A percentile compares a stretch with the other conserved stretches of the same genome.
Conservation (phyloP, 2,113 vertebrate genomes). For the Crotalus helleri region DNA sequence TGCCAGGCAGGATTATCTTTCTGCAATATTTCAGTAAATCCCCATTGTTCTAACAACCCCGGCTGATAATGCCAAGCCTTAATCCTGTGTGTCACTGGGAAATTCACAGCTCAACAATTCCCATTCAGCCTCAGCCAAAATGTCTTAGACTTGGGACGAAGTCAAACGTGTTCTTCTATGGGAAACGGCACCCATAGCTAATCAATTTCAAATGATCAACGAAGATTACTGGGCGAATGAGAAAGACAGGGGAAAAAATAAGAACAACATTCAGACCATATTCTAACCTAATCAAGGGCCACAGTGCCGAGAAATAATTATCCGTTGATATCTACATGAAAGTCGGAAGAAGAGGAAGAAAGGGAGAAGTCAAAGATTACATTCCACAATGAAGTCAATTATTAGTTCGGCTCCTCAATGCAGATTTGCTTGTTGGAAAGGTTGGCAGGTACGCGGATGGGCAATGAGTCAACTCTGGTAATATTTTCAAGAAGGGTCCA, state of each 20-base stretch:
- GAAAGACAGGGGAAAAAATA: background rate
- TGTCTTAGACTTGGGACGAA: conserved; percentile 30
- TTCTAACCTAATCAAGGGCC: background rate
- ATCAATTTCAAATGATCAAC: conserved; percentile 23
- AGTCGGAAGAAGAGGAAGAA: background rate
- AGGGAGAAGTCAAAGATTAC: conserved; percentile 3
- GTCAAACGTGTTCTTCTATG: conserved; percentile 28
- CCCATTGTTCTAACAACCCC: conserved; percentile 33
- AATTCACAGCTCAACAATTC: conserved; percentile 58
- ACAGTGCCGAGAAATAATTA: background rate
- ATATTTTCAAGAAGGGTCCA: background rate
- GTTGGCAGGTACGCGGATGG: background rate
- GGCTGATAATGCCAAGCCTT: conserved; percentile 40
- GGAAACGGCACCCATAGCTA: conserved; percentile 32
- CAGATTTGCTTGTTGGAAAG: background rate
- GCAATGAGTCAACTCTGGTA: background rate
- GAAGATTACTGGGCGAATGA: background rate
- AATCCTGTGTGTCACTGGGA: conserved; percentile 49
- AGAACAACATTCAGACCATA: background rate
- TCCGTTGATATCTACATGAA: background rate
- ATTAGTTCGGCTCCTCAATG: conserved; percentile 3
- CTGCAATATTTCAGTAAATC: conserved; percentile 63
- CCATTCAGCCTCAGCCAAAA: conserved; percentile 60
- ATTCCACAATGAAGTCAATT: background rate
- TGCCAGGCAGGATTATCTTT: conserved; percentile 37